phyloP scores from a whole-genome alignment of 2,888 invertebrate species.

The Cryptus armator region DNA sequence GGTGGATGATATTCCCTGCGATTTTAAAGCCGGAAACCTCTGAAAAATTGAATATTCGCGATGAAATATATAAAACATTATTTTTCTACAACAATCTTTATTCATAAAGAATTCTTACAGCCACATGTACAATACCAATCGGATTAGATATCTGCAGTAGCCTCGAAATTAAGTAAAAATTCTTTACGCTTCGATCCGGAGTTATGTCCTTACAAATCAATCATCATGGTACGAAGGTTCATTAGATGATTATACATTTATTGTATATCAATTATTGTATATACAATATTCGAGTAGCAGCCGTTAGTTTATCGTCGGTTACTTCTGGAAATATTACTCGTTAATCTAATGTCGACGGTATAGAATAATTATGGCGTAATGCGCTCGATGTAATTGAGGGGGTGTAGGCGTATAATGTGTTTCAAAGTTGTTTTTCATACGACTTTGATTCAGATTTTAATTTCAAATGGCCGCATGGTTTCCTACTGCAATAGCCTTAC shows the following conservation, averaged over 20 bases:
- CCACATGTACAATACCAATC: constrained; percentile 83
- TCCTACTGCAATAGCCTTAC: constrained; percentile 53
- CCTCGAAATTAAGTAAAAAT: constrained; percentile 74
- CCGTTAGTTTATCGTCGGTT: constrained; percentile 52
- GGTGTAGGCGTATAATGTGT: constrained; percentile 57
- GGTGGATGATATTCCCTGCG: too few relatives aligned
- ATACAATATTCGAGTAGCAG: constrained; percentile 80
- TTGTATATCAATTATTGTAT: constrained; percentile 74
- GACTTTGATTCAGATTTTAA: constrained; percentile 60
- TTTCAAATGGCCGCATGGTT: constrained; percentile 62
- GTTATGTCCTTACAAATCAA: constrained; percentile 81
- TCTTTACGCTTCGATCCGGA: constrained; percentile 79
- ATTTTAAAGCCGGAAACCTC: not conserved
- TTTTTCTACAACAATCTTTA: constrained; percentile 84
- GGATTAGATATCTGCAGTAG: constrained; percentile 81
- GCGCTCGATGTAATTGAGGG: constrained; percentile 66
- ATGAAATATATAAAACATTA: constrained; percentile 13
- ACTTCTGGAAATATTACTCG: constrained; percentile 57
- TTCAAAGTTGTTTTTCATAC: constrained; percentile 45
- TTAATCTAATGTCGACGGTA: constrained; percentile 58
- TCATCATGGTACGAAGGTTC: constrained; percentile 80
- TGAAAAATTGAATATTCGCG: not conserved
- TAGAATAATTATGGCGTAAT: constrained; percentile 65
- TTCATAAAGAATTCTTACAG: constrained; percentile 84
- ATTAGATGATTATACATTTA: constrained; percentile 77